These are phyloP conservation scores for Ligdia adustata DNA, from an alignment of 2,888 invertebrate genomes.

Conservation along the genomic window DNA sequence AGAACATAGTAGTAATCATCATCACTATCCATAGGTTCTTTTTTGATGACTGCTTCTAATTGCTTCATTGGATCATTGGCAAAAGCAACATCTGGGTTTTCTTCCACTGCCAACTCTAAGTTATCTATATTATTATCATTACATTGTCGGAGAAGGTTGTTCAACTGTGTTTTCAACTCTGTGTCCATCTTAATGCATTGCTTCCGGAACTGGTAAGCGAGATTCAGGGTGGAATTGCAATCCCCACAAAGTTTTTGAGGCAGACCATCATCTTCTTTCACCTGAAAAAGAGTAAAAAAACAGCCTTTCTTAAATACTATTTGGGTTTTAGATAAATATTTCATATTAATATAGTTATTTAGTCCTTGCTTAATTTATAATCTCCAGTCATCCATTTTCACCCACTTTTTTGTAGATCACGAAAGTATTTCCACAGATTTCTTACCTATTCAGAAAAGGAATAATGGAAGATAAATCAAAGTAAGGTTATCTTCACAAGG, in stretches of 20 bases:
- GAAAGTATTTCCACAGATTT: no score
- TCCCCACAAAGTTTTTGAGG: conserved; percentile 72
- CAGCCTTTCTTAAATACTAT: no score
- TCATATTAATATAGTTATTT: no score
- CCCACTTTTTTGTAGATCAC: no score
- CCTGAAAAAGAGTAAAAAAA: no score
- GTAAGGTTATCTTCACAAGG: no score
- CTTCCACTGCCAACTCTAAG: conserved; percentile 33
- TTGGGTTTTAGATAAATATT: no score
- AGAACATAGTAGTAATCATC: conserved; percentile 79
- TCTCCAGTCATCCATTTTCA: no score
- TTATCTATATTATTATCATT: conserved; percentile 40
- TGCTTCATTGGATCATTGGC: conserved; percentile 68
- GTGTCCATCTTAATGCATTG: conserved; percentile 77
- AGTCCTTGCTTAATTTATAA: no score
- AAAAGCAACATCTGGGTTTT: conserved; percentile 48
- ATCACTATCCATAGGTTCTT: conserved; percentile 71
- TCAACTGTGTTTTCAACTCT: conserved; percentile 66
- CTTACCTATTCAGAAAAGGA: no score
- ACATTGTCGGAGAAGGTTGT: conserved; percentile 48
- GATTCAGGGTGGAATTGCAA: conserved; percentile 63
- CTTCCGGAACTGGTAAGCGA: conserved; percentile 70
- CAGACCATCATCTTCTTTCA: conserved; percentile 65
- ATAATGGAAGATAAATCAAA: no score
- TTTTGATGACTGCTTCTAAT: conserved; percentile 68